phyloP scores from a whole-genome alignment of 30 jellyfish, hydroid and myxozoan genomes.

The Aurelia aurita complex sp. Pacific region DNA sequence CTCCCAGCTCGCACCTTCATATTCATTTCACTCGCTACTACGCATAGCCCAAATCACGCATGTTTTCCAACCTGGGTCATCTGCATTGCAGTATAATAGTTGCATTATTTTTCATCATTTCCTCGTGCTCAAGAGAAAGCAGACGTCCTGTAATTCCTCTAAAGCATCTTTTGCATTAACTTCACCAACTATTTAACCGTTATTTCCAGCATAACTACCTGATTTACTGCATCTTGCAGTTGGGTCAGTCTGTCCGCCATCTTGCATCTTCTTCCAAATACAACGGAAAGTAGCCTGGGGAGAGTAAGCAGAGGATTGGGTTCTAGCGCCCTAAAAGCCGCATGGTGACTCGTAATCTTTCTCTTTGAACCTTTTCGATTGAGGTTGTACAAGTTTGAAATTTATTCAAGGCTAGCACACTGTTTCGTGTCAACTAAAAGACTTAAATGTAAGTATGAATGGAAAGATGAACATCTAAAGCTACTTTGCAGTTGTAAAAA shows the following conservation, averaged over 20 bases:
- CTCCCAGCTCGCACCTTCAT: too few species aligned
- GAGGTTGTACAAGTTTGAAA: neutral
- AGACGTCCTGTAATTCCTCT: too few species aligned
- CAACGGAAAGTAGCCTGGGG: slow-evolving; percentile 6
- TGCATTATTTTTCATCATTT: too few species aligned
- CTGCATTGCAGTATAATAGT: too few species aligned
- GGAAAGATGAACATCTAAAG: too few species aligned
- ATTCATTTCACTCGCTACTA: too few species aligned
- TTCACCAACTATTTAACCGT: too few species aligned
- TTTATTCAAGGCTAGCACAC: slow-evolving; percentile 81
- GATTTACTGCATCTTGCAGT: slow-evolving; percentile 91
- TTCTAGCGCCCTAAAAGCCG: slow-evolving; percentile 21
- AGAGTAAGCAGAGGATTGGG: slow-evolving; percentile 25
- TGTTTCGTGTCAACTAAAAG: slow-evolving; percentile 85
- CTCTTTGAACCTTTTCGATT: slow-evolving; percentile 18
- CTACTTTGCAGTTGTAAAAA: too few species aligned
- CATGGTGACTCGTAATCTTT: neutral
- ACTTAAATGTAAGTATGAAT: slow-evolving; percentile 59
- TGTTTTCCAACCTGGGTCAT: too few species aligned
- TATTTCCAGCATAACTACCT: slow-evolving; percentile 25
- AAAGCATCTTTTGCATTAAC: too few species aligned
- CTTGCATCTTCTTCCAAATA: neutral
- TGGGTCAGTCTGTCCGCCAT: slow-evolving; percentile 97
- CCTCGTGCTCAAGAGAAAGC: too few species aligned
- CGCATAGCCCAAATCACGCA: too few species aligned